Percentiles rank a stretch among this genome's conserved stretches.
Conservation (phyloP, 2,797 vertebrate species). For the Amblyraja radiata region DNA sequence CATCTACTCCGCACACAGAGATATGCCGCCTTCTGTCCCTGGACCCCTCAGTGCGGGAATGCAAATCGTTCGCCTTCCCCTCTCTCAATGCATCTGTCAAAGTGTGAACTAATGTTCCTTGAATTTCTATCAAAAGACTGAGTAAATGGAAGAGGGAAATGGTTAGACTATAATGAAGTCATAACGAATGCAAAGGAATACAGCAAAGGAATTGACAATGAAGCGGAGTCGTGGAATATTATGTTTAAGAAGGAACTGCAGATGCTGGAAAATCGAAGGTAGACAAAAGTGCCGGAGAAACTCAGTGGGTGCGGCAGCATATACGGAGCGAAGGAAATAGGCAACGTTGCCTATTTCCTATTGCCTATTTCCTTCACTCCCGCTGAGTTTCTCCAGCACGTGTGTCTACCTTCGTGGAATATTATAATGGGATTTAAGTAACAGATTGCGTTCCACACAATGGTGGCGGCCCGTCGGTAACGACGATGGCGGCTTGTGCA, state of each 20-base stretch:
- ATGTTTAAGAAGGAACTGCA: not conserved
- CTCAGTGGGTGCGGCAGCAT: too few species aligned
- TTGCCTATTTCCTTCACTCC: too few species aligned
- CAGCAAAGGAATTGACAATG: not conserved
- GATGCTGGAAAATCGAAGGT: too few species aligned
- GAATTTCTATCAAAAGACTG: not conserved
- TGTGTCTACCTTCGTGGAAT: not conserved
- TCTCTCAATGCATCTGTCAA: not conserved
- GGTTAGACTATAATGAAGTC: not conserved
- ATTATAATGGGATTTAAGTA: not conserved
- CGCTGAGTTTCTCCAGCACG: too few species aligned
- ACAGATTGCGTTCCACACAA: too few species aligned
- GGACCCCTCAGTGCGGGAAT: not conserved
- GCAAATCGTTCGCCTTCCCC: not conserved
- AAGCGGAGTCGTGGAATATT: not conserved
- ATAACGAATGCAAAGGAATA: not conserved
- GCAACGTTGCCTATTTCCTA: too few species aligned
- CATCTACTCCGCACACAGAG: not conserved
- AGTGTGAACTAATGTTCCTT: not conserved
- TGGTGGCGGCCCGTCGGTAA: too few species aligned
- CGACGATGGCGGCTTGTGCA: too few species aligned
- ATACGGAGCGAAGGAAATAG: too few species aligned
- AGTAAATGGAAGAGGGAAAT: not conserved
- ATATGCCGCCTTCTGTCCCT: not conserved
- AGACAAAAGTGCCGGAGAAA: too few species aligned